phyloP scores from a whole-genome alignment of 2,888 invertebrate genomes.

The Agrochola lychnidis region DNA sequence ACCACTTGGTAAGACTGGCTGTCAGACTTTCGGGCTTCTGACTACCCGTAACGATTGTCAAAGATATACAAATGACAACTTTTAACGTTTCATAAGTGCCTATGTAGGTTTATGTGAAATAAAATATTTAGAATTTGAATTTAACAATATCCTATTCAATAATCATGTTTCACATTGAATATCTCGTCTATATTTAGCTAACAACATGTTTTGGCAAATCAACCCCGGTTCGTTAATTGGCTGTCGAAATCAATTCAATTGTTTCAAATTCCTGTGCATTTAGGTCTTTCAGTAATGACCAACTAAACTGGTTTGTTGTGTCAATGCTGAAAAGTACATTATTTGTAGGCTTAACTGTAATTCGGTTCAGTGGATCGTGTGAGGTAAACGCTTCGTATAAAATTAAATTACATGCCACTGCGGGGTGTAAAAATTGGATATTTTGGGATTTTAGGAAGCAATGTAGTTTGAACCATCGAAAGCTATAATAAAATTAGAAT shows the following conservation, averaged over 20 bases:
- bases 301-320: conserved; percentile 40
- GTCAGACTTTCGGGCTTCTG: too few species aligned
- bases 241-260: conserved; percentile 52
- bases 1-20: too few species aligned
- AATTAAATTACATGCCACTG: neutral
- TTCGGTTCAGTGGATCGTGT: conserved; percentile 1
- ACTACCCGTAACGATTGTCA: too few species aligned
- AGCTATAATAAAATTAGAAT: neutral
- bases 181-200: conserved; percentile 9
- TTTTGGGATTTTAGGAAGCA: neutral
- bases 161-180: neutral
- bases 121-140: too few species aligned
- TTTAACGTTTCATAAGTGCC: too few species aligned
- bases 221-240: conserved; percentile 37
- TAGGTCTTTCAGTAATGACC: conserved; percentile 6
- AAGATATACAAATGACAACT: too few species aligned
- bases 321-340: conserved; percentile 24
- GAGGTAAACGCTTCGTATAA: conserved; percentile 3
- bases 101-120: too few species aligned
- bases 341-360: conserved; percentile 12
- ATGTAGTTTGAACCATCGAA: neutral
- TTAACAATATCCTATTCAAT: neutral
- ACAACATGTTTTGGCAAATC: conserved; percentile 36
- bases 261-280: conserved; percentile 29
- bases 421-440: neutral